A percentile compares a stretch with the other conserved stretches of the same genome.
phyloP scores from a whole-genome alignment of 1,140 invertebrate genomes.

The silkworm (Bombyx mori) region DNA sequence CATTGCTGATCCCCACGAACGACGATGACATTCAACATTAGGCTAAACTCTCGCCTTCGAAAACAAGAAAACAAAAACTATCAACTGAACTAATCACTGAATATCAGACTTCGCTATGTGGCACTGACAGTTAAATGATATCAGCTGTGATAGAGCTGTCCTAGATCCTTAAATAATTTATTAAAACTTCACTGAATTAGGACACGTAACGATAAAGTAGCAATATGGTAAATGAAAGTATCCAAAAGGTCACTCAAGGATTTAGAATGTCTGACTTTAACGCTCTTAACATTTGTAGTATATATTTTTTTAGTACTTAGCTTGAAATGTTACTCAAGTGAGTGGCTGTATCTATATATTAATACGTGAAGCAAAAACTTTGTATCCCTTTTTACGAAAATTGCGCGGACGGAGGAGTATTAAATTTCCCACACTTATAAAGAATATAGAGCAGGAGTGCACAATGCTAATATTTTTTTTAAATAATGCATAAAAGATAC shows the following conservation, averaged over 20 bases:
- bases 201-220: conserved; percentile 30
- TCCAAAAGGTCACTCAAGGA: conserved; percentile 65
- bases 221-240: conserved; percentile 68
- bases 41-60: no score
- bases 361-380: no score
- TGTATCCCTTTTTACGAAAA: no score
- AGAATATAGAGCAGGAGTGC: no score
- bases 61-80: no score
- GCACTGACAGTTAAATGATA: conserved; percentile 50
- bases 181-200: conserved; percentile 27
- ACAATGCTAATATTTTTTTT: no score
- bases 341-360: no score
- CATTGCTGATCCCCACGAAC: no score
- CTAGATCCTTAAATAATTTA: conserved; percentile 29
- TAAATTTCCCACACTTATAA: no score
- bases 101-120: conserved; percentile 42
- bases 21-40: no score
- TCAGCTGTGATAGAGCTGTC: conserved; percentile 19
- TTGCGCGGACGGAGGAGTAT: no score
- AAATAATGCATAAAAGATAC: no score
- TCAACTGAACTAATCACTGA: conserved; percentile 17
- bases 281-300: conserved; percentile 45
- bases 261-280: conserved; percentile 48
- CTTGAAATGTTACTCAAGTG: conserved; percentile 29
- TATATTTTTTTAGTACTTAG: conserved; percentile 40